phyloP scores from a whole-genome alignment of 2,797 vertebrate species.

The Sebastes diploproa region DNA sequence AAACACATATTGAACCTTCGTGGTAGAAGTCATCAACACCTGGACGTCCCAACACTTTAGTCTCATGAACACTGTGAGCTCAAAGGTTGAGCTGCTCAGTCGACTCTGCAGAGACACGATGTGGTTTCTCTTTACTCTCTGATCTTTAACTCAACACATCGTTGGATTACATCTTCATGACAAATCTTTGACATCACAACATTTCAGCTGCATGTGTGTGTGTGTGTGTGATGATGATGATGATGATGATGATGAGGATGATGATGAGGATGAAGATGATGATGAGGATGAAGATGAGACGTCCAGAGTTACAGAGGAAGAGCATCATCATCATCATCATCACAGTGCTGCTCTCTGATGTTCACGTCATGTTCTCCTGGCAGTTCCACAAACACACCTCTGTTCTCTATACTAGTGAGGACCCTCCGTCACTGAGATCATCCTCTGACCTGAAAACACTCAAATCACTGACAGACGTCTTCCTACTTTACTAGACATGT shows the following conservation, averaged over 20 bases:
- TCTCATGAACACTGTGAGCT: background rate
- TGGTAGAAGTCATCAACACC: background rate
- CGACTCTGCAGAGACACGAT: background rate
- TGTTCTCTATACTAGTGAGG: background rate
- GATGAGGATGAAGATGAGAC: background rate
- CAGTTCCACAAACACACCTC: background rate
- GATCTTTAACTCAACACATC: background rate
- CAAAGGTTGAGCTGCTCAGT: background rate
- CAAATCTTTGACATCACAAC: background rate
- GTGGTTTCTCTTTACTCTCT: background rate
- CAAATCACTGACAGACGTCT: accelerated
- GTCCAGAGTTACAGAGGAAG: background rate
- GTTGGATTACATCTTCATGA: background rate
- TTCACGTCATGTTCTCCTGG: slow-evolving; percentile 33
- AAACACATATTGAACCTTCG: background rate
- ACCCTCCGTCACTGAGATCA: background rate
- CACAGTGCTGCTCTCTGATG: slow-evolving; percentile 17
- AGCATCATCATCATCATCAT: background rate
- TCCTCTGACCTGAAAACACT: background rate
- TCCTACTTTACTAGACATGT: no score
- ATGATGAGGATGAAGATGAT: no score
- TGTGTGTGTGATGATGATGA: background rate
- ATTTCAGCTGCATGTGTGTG: background rate
- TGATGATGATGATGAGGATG: background rate
- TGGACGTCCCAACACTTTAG: background rate